Conservation (phyloP, 2,797 vertebrate species). For the Rhabdomys pumilio region DNA sequence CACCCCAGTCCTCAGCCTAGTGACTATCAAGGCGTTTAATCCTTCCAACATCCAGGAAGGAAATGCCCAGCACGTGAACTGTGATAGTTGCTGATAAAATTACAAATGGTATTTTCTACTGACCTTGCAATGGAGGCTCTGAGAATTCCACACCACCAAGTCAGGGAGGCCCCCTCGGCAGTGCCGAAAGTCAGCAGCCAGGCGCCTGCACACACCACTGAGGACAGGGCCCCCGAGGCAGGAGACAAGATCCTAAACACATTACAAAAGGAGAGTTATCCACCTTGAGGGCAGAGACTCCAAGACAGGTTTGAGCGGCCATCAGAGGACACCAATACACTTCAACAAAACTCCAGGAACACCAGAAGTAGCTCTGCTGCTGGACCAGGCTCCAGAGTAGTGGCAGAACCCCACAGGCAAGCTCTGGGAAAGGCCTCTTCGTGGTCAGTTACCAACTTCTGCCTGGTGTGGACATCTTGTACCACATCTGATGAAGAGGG, state of each 20-base stretch:
- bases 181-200: conserved; percentile 95
- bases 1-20: not conserved
- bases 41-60: not conserved
- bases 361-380: not conserved
- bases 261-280: not conserved
- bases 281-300: not conserved
- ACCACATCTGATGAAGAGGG: not conserved
- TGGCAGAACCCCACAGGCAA: not conserved
- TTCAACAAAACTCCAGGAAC: not conserved
- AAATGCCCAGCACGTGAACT: not conserved
- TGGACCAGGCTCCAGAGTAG: not conserved
- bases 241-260: conserved; percentile 93
- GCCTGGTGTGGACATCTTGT: fast-evolving
- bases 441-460: not conserved
- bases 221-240: conserved; percentile 95
- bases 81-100: not conserved
- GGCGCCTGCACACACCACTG: conserved; percentile 92
- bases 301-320: not conserved
- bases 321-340: not conserved
- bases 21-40: not conserved
- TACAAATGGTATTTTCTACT: not conserved
- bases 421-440: not conserved
- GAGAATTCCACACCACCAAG: conserved; percentile 95
- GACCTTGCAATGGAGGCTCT: conserved; percentile 92
- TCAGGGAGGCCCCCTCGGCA: conserved; percentile 96